These are phyloP conservation scores for Sinocyclocheilus maitianheensis DNA, from an alignment of 2,113 vertebrate genomes.

Conservation along the genomic window DNA sequence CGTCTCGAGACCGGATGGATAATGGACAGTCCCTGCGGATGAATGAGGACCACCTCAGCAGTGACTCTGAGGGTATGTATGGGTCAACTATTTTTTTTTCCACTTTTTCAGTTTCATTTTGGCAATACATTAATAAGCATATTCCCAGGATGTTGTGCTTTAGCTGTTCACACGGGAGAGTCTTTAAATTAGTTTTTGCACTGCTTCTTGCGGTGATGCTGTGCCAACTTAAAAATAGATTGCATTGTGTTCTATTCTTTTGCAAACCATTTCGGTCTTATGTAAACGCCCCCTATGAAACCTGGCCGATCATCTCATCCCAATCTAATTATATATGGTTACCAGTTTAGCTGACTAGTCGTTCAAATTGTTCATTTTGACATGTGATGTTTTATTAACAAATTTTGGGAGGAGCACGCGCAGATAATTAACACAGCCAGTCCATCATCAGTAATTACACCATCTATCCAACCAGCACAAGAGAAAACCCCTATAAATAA, in stretches of 20 bases:
- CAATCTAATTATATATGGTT: neutral
- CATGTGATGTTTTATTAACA: too few species aligned
- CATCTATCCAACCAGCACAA: too few species aligned
- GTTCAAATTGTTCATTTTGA: neutral
- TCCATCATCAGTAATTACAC: too few species aligned
- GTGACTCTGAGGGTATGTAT: slow-evolving; percentile 76
- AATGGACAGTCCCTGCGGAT: slow-evolving; percentile 60
- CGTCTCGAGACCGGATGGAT: slow-evolving; percentile 59
- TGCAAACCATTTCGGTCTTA: neutral
- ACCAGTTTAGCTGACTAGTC: neutral
- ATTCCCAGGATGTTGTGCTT: neutral
- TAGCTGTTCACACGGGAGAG: neutral
- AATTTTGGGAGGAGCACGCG: too few species aligned
- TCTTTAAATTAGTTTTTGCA: neutral
- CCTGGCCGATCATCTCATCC: neutral
- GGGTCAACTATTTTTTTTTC: neutral
- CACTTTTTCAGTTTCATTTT: neutral
- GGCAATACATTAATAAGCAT: neutral
- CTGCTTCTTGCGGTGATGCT: neutral
- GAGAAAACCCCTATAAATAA: too few species aligned
- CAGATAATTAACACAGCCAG: too few species aligned
- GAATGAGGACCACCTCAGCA: slow-evolving; percentile 75
- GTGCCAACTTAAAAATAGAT: neutral
- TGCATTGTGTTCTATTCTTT: neutral
- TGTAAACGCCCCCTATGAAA: neutral